These are phyloP conservation scores for Bathynomus jamesi DNA, from an alignment of 1,140 invertebrate genomes.

Conservation along the genomic window DNA sequence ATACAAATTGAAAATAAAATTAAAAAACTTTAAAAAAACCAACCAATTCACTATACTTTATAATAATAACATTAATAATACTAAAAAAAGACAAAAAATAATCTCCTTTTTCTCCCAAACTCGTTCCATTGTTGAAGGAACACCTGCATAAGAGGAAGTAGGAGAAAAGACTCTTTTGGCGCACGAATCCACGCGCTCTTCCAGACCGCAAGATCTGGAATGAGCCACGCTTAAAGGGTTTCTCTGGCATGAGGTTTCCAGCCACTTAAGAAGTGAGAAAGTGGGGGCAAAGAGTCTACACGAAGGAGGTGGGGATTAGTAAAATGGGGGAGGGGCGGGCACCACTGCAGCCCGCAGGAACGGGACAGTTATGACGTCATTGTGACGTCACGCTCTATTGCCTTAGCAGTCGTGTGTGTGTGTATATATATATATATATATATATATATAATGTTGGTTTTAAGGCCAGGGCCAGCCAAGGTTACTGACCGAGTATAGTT, in stretches of 20 bases:
- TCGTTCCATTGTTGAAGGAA: too few species aligned
- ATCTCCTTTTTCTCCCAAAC: too few species aligned
- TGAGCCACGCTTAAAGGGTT: not conserved
- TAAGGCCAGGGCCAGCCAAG: not conserved
- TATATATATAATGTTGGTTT: not conserved
- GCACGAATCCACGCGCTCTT: not conserved
- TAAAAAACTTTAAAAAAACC: too few species aligned
- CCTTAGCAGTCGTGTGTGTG: too few species aligned
- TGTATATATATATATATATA: too few species aligned
- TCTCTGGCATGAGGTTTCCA: not conserved
- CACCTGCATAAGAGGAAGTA: not conserved
- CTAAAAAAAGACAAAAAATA: too few species aligned
- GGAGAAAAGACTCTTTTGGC: not conserved
- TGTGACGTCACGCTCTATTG: not conserved
- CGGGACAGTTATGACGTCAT: not conserved
- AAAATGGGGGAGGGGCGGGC: not conserved
- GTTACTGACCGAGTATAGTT: not conserved
- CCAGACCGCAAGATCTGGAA: not conserved
- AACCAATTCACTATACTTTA: too few species aligned
- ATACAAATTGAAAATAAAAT: too few species aligned
- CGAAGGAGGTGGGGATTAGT: not conserved
- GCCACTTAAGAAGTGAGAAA: constrained; percentile 1
- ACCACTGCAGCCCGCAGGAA: not conserved
- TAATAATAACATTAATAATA: too few species aligned
- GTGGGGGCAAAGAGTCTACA: not conserved